phyloP scores from a whole-genome alignment of 2,888 invertebrate species.

The Eupithecia abbreviata region DNA sequence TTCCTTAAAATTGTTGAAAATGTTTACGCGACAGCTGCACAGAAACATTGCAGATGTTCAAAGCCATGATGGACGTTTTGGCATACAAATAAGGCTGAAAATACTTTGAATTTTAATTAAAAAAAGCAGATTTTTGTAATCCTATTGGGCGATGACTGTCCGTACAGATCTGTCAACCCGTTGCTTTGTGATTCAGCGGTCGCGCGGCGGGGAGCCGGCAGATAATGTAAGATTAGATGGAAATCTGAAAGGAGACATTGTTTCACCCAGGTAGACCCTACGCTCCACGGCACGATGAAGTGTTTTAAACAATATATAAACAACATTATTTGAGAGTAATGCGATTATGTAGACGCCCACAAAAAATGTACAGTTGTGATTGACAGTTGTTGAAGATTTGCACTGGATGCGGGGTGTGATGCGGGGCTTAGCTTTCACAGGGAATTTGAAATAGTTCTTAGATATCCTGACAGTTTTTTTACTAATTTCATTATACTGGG shows the following conservation, averaged over 20 bases:
- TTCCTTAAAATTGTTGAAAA: constrained; percentile 68
- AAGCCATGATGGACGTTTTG: constrained; percentile 37
- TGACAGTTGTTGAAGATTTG: constrained; percentile 55
- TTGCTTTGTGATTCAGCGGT: constrained; percentile 80
- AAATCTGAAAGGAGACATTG: constrained; percentile 79
- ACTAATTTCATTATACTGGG: not conserved
- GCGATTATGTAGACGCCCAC: constrained; percentile 65
- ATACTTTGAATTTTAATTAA: constrained; percentile 57
- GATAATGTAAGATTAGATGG: constrained; percentile 81
- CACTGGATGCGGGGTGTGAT: constrained; percentile 55
- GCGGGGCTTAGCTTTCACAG: constrained; percentile 33
- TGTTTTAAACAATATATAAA: constrained; percentile 78
- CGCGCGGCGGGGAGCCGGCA: constrained; percentile 71
- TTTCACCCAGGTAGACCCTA: constrained; percentile 75
- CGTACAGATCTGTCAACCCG: constrained; percentile 82
- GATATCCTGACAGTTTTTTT: not conserved
- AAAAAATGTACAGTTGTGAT: constrained; percentile 63
- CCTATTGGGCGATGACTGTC: constrained; percentile 73
- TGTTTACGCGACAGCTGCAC: constrained; percentile 64
- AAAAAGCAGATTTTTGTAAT: constrained; percentile 72
- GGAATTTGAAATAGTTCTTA: not conserved
- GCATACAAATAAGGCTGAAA: constrained; percentile 56
- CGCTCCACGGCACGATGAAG: constrained; percentile 58
- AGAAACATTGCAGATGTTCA: constrained; percentile 53
- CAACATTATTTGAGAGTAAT: constrained; percentile 77